These are phyloP conservation scores for Torymus texanus DNA, from an alignment of 2,888 invertebrate genomes.

Conservation along the genomic window DNA sequence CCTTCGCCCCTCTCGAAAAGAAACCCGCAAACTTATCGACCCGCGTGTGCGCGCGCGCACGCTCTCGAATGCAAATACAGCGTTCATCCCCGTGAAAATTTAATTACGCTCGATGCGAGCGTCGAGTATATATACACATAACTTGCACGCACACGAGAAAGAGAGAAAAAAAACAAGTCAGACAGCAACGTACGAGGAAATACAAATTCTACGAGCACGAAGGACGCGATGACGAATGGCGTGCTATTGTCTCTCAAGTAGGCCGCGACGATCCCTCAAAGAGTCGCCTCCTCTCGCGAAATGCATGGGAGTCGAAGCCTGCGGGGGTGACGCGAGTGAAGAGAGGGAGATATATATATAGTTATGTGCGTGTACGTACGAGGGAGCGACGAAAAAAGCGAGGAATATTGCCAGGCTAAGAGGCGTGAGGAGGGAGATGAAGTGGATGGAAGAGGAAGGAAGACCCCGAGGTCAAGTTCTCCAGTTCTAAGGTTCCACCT, in stretches of 20 bases:
- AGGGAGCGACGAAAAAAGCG: not conserved
- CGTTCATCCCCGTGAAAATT: slow-evolving; percentile 44
- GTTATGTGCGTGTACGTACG: not conserved
- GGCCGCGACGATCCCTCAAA: slow-evolving; percentile 53
- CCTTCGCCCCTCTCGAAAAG: not conserved
- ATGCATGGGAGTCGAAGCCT: not conserved
- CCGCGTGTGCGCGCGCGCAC: not conserved
- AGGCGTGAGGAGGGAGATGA: slow-evolving; percentile 5
- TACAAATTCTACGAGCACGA: not conserved
- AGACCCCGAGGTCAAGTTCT: slow-evolving; percentile 60
- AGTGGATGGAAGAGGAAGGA: not conserved
- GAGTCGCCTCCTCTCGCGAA: slow-evolving; percentile 27
- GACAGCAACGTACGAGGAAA: not conserved
- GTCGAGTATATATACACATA: too few species aligned
- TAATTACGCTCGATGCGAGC: slow-evolving; percentile 26
- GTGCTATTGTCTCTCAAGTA: slow-evolving; percentile 52
- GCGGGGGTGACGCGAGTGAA: slow-evolving; percentile 16
- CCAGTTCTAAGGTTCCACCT: slow-evolving; percentile 60
- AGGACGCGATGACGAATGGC: slow-evolving; percentile 26
- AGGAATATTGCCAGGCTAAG: not conserved
- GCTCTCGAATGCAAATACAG: slow-evolving; percentile 14
- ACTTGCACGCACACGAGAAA: not conserved
- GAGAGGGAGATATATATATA: slow-evolving; percentile 16
- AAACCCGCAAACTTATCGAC: slow-evolving; percentile 37
- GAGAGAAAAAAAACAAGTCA: slow-evolving; percentile 11